Percentiles rank a stretch among this genome's conserved stretches.
Evolutionary conservation across 2,888 invertebrate genomes (phyloP).

Genomic region (Lymantria monacha): DNA sequence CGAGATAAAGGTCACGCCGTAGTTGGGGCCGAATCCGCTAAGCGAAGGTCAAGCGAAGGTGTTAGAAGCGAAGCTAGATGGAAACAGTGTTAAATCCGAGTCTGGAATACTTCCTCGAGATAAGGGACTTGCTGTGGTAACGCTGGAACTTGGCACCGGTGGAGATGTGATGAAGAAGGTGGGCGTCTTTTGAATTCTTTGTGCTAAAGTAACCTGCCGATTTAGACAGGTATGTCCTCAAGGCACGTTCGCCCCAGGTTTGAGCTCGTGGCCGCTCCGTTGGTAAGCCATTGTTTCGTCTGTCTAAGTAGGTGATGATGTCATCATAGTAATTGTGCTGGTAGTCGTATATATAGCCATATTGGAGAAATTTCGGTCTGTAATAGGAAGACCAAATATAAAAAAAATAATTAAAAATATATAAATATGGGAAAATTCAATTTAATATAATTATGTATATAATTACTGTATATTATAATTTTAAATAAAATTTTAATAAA

Average conservation of each 20-base stretch:
- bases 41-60: constrained; percentile 69
- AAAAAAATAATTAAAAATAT: constrained; percentile 2
- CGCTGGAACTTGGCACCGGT: constrained; percentile 86
- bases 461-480: too few relatives aligned
- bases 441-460: too few relatives aligned
- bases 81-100: constrained; percentile 77
- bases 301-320: constrained; percentile 91
- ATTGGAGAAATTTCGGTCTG: constrained; percentile 91
- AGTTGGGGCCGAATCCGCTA: constrained; percentile 54
- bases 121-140: constrained; percentile 88
- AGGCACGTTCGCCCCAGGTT: constrained; percentile 92
- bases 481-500: not conserved
- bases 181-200: constrained; percentile 84
- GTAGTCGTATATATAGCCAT: constrained; percentile 92
- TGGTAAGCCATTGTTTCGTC: constrained; percentile 85
- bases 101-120: constrained; percentile 87
- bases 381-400: constrained; percentile 33
- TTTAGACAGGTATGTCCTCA: constrained; percentile 86
- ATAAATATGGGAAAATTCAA: too few relatives aligned
- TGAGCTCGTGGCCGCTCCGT: constrained; percentile 90
- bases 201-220: constrained; percentile 64
- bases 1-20: constrained; percentile 72
- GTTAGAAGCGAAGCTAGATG: constrained; percentile 77
- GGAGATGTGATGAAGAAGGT: constrained; percentile 84
- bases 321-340: constrained; percentile 93